Evolutionary conservation across 2,797 vertebrate genomes (phyloP).

Genomic region (Carduelis carduelis): DNA sequence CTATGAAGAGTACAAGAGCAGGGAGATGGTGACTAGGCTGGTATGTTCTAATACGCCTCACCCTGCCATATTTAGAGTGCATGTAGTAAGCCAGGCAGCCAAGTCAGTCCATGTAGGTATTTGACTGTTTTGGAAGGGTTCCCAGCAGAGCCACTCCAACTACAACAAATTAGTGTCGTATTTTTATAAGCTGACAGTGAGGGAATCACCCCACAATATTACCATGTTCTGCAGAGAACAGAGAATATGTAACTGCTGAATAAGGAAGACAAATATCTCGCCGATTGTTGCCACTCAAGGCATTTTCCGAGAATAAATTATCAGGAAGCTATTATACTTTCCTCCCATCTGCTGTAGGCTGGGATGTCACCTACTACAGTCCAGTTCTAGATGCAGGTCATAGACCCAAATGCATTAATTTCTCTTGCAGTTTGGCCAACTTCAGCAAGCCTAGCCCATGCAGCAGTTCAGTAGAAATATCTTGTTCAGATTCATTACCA

Average conservation of each 20-base stretch:
- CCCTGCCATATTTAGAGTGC: slow-evolving; percentile 68
- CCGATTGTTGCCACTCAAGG: slow-evolving; percentile 8
- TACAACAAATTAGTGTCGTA: slow-evolving; percentile 55
- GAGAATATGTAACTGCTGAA: slow-evolving; percentile 28
- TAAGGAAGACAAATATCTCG: not conserved
- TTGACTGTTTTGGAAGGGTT: slow-evolving; percentile 62
- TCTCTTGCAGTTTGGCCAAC: not conserved
- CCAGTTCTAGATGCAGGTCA: not conserved
- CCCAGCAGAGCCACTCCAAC: slow-evolving; percentile 46
- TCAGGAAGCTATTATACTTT: not conserved
- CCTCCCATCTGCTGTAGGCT: not conserved
- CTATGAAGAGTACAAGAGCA: slow-evolving; percentile 50
- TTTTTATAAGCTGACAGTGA: slow-evolving; percentile 60
- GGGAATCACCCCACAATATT: slow-evolving; percentile 57
- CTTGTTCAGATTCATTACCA: not conserved
- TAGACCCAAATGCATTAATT: not conserved
- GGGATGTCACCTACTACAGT: not conserved
- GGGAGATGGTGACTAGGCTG: slow-evolving; percentile 61
- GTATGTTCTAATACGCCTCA: slow-evolving; percentile 62
- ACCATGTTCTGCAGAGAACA: slow-evolving; percentile 55
- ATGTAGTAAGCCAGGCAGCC: slow-evolving; percentile 64
- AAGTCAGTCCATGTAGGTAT: slow-evolving; percentile 58
- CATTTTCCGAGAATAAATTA: slow-evolving; percentile 28
- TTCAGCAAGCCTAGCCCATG: not conserved
- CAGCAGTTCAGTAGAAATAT: not conserved